Evolutionary conservation across 2,888 invertebrate species (phyloP).

Genomic region (Mechanitis messenoides): DNA sequence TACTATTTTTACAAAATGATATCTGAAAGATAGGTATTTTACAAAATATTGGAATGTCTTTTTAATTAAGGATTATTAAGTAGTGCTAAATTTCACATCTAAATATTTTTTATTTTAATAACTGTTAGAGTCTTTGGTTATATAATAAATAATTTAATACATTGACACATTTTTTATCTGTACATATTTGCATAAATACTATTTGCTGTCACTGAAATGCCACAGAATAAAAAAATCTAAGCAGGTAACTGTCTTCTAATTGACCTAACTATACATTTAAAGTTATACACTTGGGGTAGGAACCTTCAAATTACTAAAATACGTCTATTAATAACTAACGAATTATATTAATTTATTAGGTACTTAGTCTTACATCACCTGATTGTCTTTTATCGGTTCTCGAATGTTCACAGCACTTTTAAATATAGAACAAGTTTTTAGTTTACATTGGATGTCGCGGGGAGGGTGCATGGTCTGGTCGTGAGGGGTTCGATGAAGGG

Average conservation of each 20-base stretch:
- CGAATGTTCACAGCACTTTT: slow-evolving; percentile 47
- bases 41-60: slow-evolving; percentile 3
- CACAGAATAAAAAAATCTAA: slow-evolving; percentile 28
- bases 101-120: slow-evolving; percentile 3
- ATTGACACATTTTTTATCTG: slow-evolving; percentile 12
- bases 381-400: slow-evolving; percentile 17
- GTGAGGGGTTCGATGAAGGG: slow-evolving; percentile 40
- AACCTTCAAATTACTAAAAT: slow-evolving; percentile 56
- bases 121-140: slow-evolving; percentile 27
- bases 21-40: neutral
- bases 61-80: slow-evolving; percentile 1
- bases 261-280: slow-evolving; percentile 55
- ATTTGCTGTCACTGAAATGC: slow-evolving; percentile 7
- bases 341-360: slow-evolving; percentile 36
- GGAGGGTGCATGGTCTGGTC: slow-evolving; percentile 56
- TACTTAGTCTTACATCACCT: slow-evolving; percentile 33
- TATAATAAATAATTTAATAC: slow-evolving; percentile 15
- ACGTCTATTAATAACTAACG: slow-evolving; percentile 45
- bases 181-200: slow-evolving; percentile 11
- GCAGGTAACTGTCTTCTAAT: slow-evolving; percentile 59
- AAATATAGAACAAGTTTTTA: slow-evolving; percentile 11
- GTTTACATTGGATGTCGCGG: slow-evolving; percentile 66
- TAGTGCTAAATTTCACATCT: slow-evolving; percentile 3
- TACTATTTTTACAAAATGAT: neutral
- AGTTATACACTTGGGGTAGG: slow-evolving; percentile 64